These are phyloP conservation scores for Percina caprodes DNA, from an alignment of 2,113 vertebrate species.

Conservation along the genomic window DNA sequence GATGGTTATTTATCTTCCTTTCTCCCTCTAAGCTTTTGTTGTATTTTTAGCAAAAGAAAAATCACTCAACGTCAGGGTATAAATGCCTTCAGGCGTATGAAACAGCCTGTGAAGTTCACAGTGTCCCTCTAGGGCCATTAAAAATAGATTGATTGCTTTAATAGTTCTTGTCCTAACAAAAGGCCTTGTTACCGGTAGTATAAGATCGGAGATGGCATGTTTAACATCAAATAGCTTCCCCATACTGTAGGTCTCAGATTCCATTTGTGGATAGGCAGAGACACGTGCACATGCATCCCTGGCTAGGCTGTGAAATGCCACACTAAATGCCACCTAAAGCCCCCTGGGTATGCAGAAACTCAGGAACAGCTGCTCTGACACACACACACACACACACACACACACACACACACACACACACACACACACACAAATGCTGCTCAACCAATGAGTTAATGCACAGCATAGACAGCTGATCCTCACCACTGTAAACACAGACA, in stretches of 20 bases:
- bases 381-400: constrained; percentile 22
- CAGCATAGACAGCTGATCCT: constrained; percentile 58
- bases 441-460: constrained; percentile 42
- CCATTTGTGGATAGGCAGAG: constrained; percentile 20
- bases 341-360: constrained; percentile 52
- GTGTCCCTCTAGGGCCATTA: background rate
- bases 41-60: constrained; percentile 15
- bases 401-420: constrained; percentile 13
- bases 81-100: background rate
- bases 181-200: constrained; percentile 4
- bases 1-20: background rate
- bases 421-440: constrained; percentile 20
- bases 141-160: background rate
- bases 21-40: constrained; percentile 2
- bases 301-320: constrained; percentile 66
- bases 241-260: constrained; percentile 3
- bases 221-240: background rate
- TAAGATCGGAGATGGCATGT: constrained; percentile 2
- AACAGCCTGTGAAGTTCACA: constrained; percentile 18
- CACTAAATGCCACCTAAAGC: constrained; percentile 15
- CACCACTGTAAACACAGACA: constrained; percentile 63
- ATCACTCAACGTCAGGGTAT: background rate
- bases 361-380: constrained; percentile 70
- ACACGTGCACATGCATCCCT: constrained; percentile 35
- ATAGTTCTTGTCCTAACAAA: background rate